Evolutionary conservation across 2,113 vertebrate genomes (phyloP).

Genomic region (Charadrius vociferus): DNA sequence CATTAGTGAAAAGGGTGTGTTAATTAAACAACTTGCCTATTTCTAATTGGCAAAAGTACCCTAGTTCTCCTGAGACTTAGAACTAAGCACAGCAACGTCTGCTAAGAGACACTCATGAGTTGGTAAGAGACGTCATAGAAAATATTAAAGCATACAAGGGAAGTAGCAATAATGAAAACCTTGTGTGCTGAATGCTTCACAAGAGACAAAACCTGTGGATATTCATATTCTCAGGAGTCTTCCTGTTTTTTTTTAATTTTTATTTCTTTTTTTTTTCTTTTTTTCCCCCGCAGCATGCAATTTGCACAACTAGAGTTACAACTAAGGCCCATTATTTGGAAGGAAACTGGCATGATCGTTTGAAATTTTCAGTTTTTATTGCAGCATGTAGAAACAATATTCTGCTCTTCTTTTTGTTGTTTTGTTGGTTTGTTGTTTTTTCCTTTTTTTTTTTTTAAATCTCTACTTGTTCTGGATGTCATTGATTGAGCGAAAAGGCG

Average conservation of each 20-base stretch:
- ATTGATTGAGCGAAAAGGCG: background rate
- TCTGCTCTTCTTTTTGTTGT: background rate
- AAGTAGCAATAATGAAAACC: background rate
- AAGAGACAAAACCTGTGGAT: background rate
- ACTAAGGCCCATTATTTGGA: background rate
- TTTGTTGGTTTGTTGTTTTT: too few relatives aligned
- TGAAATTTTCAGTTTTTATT: background rate
- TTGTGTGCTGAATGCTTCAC: background rate
- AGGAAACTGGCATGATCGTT: background rate
- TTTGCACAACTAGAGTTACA: background rate
- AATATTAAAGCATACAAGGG: conserved; percentile 10
- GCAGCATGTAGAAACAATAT: background rate
- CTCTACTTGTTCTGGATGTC: background rate
- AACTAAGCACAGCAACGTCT: conserved; percentile 44
- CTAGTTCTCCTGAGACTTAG: conserved; percentile 43
- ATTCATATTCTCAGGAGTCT: background rate
- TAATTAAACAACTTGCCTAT: conserved; percentile 68
- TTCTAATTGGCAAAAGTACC: conserved; percentile 68
- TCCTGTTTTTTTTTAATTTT: background rate
- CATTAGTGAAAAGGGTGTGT: conserved; percentile 45
- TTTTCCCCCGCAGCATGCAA: background rate
- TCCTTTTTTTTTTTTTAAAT: background rate
- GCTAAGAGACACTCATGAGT: conserved; percentile 30
- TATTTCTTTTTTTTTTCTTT: fast-evolving
- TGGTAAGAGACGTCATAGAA: conserved; percentile 60